phyloP scores from a whole-genome alignment of 2,113 vertebrate species.

The Sphaerodactylus townsendi region DNA sequence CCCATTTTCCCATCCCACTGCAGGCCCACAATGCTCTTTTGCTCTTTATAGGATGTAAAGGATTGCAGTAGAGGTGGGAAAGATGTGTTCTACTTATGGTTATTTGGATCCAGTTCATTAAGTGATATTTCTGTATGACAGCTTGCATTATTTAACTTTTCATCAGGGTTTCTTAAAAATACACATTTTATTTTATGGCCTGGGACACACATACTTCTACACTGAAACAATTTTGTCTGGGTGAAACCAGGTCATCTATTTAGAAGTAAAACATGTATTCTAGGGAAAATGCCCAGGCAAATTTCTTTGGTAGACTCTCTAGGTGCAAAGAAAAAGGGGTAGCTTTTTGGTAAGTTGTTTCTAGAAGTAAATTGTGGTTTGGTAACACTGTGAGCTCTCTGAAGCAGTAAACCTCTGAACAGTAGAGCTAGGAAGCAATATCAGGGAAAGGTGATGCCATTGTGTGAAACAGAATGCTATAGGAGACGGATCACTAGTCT shows the following conservation, averaged over 20 bases:
- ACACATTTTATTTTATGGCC: no score
- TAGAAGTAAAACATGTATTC: neutral
- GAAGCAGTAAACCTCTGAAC: constrained; percentile 20
- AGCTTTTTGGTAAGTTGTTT: constrained; percentile 27
- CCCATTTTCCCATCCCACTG: no score
- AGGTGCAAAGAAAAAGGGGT: neutral
- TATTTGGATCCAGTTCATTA: neutral
- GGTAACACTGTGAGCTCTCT: constrained; percentile 29
- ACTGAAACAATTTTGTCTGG: neutral
- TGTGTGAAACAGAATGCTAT: no score
- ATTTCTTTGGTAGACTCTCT: constrained; percentile 18
- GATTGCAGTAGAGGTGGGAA: no score
- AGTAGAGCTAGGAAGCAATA: no score
- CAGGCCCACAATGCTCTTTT: no score
- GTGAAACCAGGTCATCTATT: neutral
- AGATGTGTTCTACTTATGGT: no score
- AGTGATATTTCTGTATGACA: neutral
- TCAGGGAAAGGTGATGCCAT: no score
- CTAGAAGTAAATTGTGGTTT: constrained; percentile 49
- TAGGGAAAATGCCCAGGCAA: neutral
- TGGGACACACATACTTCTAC: neutral
- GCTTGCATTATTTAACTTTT: no score
- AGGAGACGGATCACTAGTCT: no score
- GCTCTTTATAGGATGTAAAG: no score
- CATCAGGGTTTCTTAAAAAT: neutral